Percentiles rank a stretch among this genome's conserved stretches.
phyloP scores from a whole-genome alignment of 1,140 invertebrate species.

The Drosophila sulfurigaster region DNA sequence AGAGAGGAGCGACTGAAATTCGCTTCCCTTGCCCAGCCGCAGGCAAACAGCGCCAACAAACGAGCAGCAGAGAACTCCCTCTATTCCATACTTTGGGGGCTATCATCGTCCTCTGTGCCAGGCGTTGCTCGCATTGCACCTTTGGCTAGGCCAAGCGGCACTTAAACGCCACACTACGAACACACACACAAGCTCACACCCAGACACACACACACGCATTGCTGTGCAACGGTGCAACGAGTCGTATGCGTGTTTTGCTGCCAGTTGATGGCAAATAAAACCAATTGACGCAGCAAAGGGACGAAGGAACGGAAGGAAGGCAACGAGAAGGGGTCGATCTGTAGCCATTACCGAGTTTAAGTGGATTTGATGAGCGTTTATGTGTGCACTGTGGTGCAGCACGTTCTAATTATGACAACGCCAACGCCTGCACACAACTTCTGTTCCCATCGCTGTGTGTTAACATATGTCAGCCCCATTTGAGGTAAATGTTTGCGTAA shows the following conservation, averaged over 20 bases:
- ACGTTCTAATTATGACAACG: conserved; percentile 64
- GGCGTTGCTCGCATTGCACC: conserved; percentile 30
- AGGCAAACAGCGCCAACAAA: conserved; percentile 46
- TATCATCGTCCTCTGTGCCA: conserved; percentile 51
- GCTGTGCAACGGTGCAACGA: conserved; percentile 36
- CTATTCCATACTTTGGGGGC: conserved; percentile 15
- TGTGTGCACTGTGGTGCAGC: conserved; percentile 41
- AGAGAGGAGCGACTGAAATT: not conserved
- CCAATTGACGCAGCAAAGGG: conserved; percentile 21
- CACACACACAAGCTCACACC: conserved; percentile 11
- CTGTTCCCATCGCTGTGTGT: not conserved
- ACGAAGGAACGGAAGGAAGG: not conserved
- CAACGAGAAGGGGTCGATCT: conserved; percentile 24
- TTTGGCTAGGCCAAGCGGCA: conserved; percentile 49
- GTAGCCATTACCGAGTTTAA: conserved; percentile 66
- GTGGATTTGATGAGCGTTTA: conserved; percentile 81
- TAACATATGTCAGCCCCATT: conserved; percentile 18
- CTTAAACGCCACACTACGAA: conserved; percentile 54
- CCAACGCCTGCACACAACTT: not conserved
- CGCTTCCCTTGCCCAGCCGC: conserved; percentile 11
- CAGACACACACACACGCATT: not conserved
- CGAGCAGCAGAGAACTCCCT: conserved; percentile 6
- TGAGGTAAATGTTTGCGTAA: conserved; percentile 15
- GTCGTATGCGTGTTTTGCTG: conserved; percentile 62
- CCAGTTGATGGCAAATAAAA: conserved; percentile 76